phyloP scores from a whole-genome alignment of 2,797 vertebrate genomes.

The Leptatherina wallacei region DNA sequence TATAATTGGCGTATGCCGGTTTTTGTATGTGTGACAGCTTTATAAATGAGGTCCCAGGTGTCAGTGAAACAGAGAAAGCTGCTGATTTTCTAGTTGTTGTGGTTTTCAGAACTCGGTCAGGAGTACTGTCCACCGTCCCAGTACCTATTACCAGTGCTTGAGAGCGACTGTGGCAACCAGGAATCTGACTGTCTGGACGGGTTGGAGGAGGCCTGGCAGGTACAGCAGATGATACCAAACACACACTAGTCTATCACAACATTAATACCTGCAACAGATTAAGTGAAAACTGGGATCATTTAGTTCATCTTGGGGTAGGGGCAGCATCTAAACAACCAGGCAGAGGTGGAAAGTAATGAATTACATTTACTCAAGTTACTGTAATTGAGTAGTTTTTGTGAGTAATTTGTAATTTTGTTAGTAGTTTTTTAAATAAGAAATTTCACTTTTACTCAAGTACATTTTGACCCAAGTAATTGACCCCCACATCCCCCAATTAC shows the following conservation, averaged over 20 bases:
- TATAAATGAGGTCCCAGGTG: no score
- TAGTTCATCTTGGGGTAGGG: background rate
- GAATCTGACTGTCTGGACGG: constrained; percentile 66
- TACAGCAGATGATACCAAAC: constrained; percentile 53
- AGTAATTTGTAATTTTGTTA: no score
- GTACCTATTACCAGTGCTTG: constrained; percentile 86
- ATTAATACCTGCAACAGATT: background rate
- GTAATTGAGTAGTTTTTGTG: no score
- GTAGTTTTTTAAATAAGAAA: no score
- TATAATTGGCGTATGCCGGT: no score
- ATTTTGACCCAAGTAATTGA: no score
- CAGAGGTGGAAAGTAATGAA: no score
- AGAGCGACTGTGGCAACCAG: constrained; percentile 77
- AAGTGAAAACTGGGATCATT: background rate
- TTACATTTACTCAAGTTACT: no score
- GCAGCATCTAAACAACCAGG: no score
- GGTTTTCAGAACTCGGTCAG: constrained; percentile 86
- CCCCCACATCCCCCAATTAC: no score
- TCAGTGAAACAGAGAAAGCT: background rate
- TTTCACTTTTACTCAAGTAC: no score
- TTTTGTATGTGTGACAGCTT: no score
- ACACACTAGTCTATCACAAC: background rate
- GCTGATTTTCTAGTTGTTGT: constrained; percentile 20
- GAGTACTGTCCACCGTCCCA: constrained; percentile 91
- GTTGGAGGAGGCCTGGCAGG: constrained; percentile 88